Percentiles rank a stretch among this genome's conserved stretches.
These are phyloP conservation scores for Mystacides longicornis DNA, from an alignment of 2,888 invertebrate species.

Conservation along the genomic window DNA sequence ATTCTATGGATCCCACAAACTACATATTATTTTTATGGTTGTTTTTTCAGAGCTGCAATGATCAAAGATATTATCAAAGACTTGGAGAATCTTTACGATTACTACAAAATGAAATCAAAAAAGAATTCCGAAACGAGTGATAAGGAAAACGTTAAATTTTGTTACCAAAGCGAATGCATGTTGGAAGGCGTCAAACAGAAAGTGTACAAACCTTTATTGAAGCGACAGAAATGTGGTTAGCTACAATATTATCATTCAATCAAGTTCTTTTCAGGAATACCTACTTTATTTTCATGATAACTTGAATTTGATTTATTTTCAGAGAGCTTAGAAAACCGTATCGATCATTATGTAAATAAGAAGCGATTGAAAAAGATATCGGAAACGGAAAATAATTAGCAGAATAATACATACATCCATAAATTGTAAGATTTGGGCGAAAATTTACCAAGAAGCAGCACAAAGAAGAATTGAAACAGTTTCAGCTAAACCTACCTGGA, in stretches of 20 bases:
- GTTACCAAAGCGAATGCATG: slow-evolving; percentile 44
- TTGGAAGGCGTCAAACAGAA: slow-evolving; percentile 61
- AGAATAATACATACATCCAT: too few relatives aligned
- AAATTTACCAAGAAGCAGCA: too few relatives aligned
- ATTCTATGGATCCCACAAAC: not conserved
- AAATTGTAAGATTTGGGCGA: too few relatives aligned
- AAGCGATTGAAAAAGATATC: slow-evolving; percentile 36
- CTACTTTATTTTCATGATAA: too few relatives aligned
- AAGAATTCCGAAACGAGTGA: slow-evolving; percentile 9
- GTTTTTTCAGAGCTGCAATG: slow-evolving; percentile 45
- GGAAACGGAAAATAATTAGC: not conserved
- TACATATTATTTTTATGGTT: not conserved
- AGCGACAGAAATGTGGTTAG: slow-evolving; percentile 73
- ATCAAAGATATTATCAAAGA: slow-evolving; percentile 49
- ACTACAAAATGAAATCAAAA: not conserved
- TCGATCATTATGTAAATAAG: slow-evolving; percentile 68
- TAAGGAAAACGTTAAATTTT: slow-evolving; percentile 7
- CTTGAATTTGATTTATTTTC: slow-evolving; percentile 34
- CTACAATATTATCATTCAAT: too few relatives aligned
- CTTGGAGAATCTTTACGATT: slow-evolving; percentile 38
- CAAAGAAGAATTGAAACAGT: too few relatives aligned
- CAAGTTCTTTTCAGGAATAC: not conserved
- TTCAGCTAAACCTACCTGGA: too few relatives aligned
- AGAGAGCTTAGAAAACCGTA: slow-evolving; percentile 77
- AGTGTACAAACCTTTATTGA: slow-evolving; percentile 65